Evolutionary conservation across 2,888 invertebrate species (phyloP).

Genomic region (Caenorhabditis wallacei): DNA sequence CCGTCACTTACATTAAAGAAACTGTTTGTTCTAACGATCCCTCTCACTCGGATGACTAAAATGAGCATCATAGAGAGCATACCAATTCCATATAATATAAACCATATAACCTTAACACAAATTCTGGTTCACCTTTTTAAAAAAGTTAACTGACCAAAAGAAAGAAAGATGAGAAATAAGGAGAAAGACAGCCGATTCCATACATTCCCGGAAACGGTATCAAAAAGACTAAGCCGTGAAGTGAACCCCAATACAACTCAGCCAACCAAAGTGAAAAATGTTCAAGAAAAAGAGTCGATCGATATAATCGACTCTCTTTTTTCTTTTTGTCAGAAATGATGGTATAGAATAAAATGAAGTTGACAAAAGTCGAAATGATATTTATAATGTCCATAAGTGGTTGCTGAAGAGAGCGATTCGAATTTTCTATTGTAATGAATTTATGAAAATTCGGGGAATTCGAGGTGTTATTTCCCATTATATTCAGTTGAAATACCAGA

Average conservation of each 20-base stretch:
- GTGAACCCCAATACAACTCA: slow-evolving; percentile 28
- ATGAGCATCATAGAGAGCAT: slow-evolving; percentile 19
- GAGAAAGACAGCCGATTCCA: slow-evolving; percentile 26
- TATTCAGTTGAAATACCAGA: no score
- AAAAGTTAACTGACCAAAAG: slow-evolving; percentile 15
- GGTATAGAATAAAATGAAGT: slow-evolving; percentile 34
- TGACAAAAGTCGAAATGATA: slow-evolving; percentile 12
- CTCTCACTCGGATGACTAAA: slow-evolving; percentile 7
- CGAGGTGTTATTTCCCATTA: not conserved
- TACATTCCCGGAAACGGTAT: slow-evolving; percentile 44
- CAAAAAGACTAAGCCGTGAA: slow-evolving; percentile 24
- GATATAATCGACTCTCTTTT: slow-evolving; percentile 6
- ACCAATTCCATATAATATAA: not conserved
- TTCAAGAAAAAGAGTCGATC: slow-evolving; percentile 1
- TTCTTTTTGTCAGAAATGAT: not conserved
- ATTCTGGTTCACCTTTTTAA: not conserved
- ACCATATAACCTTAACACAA: slow-evolving; percentile 27
- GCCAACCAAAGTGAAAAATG: slow-evolving; percentile 17
- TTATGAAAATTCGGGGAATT: not conserved
- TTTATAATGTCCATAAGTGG: slow-evolving; percentile 11
- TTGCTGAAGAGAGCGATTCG: slow-evolving; percentile 25
- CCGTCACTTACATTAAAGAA: slow-evolving; percentile 30
- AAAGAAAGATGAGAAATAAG: not conserved
- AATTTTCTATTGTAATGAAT: slow-evolving; percentile 18
- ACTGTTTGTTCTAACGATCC: not conserved